phyloP scores from a whole-genome alignment of 2,888 invertebrate species.

The Drosophila paramelanica region DNA sequence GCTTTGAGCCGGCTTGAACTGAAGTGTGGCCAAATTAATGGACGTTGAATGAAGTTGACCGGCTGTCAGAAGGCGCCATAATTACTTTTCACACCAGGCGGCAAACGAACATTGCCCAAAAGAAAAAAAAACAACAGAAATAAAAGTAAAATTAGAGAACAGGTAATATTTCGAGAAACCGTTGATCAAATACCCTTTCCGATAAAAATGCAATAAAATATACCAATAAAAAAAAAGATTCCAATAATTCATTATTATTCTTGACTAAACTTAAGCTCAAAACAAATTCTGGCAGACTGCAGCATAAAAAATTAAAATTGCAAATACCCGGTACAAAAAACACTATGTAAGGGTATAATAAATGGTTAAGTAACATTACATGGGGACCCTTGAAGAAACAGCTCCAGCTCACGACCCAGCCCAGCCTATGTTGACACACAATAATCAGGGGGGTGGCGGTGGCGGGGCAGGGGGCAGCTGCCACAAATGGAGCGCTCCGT shows the following conservation, averaged over 20 bases:
- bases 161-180: no score
- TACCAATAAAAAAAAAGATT: no score
- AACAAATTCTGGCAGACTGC: no score
- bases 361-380: conserved; percentile 21
- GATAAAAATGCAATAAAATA: no score
- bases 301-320: no score
- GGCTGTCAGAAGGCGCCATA: conserved; percentile 78
- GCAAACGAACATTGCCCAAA: conserved; percentile 18
- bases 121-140: background rate
- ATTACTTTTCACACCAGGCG: conserved; percentile 76
- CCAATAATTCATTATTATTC: no score
- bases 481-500: background rate
- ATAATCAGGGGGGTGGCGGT: background rate
- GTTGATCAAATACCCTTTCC: no score
- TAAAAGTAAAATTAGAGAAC: background rate
- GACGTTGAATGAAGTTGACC: conserved; percentile 72
- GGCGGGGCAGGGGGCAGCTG: background rate
- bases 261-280: no score
- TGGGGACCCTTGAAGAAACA: conserved; percentile 10
- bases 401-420: conserved; percentile 6
- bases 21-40: conserved; percentile 75
- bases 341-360: background rate
- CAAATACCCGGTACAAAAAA: background rate
- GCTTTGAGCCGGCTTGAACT: conserved; percentile 13
- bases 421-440: conserved; percentile 20